Percentiles rank a stretch among this genome's conserved stretches.
phyloP scores from a whole-genome alignment of 2,113 vertebrate genomes.

The Periophthalmus modestus region DNA sequence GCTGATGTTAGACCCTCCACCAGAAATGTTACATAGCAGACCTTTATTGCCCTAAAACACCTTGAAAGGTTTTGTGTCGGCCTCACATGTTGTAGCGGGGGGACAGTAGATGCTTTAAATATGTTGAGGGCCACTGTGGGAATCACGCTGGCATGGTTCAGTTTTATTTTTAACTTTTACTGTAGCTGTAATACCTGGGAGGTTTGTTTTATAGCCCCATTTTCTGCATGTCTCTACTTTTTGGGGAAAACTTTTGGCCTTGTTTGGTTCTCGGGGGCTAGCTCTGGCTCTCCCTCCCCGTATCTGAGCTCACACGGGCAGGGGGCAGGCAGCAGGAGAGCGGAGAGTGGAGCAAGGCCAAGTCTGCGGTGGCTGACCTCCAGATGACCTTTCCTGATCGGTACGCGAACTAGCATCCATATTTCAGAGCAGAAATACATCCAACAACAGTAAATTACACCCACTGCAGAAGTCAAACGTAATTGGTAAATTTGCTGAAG shows the following conservation, averaged over 20 bases:
- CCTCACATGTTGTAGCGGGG: not conserved
- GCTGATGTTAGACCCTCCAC: no score
- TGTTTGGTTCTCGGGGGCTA: constrained; percentile 21
- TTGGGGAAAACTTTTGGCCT: constrained; percentile 19
- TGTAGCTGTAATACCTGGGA: constrained; percentile 18
- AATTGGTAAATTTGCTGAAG: constrained; percentile 34
- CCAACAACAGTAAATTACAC: constrained; percentile 64
- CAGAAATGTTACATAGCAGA: no score
- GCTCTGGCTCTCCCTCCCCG: constrained; percentile 35
- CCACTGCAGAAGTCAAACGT: constrained; percentile 49
- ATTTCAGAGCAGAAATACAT: constrained; percentile 75
- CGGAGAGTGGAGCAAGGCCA: constrained; percentile 63
- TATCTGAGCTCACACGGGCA: constrained; percentile 37
- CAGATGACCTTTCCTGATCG: constrained; percentile 59
- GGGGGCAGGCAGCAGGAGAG: constrained; percentile 19
- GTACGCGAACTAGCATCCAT: constrained; percentile 57
- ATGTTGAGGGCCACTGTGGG: not conserved
- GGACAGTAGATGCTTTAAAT: not conserved
- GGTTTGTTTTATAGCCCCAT: constrained; percentile 15
- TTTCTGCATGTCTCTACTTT: constrained; percentile 23
- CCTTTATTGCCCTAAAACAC: not conserved
- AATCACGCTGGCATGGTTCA: constrained; percentile 2
- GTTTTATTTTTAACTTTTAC: constrained; percentile 35
- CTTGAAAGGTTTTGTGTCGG: not conserved
- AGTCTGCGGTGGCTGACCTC: constrained; percentile 74